Evolutionary conservation across 2,797 vertebrate species (phyloP).

Genomic region (Scleropages formosus): DNA sequence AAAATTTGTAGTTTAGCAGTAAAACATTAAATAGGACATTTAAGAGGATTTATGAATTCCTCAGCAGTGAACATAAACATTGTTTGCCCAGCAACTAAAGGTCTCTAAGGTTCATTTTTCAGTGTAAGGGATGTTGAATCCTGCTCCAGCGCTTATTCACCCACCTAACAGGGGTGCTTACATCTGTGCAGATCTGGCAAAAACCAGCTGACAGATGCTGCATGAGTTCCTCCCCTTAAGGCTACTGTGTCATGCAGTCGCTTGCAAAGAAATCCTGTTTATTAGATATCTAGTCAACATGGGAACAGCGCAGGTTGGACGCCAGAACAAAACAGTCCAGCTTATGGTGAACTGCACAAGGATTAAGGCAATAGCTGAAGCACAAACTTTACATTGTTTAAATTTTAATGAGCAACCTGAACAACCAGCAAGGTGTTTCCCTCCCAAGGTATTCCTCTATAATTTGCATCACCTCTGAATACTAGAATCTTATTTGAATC

Average conservation of each 20-base stretch:
- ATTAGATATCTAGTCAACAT: neutral
- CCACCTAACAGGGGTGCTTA: neutral
- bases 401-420: too few species aligned
- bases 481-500: too few species aligned
- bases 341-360: neutral
- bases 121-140: too few species aligned
- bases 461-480: too few species aligned
- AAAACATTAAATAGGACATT: neutral
- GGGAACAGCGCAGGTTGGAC: neutral
- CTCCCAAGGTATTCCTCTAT: too few species aligned
- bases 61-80: constrained; percentile 7
- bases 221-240: too few species aligned
- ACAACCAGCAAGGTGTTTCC: too few species aligned
- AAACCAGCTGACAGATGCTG: too few species aligned
- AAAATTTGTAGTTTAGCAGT: neutral
- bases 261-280: neutral
- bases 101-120: too few species aligned
- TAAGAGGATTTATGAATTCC: constrained; percentile 8
- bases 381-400: too few species aligned
- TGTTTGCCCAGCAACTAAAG: too few species aligned
- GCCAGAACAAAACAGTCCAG: neutral
- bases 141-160: neutral
- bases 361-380: constrained; percentile 7
- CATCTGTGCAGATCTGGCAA: too few species aligned
- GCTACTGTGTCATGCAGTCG: neutral